Evolutionary conservation across 2,888 invertebrate genomes (phyloP).

Genomic region (Scotopteryx bipunctaria): DNA sequence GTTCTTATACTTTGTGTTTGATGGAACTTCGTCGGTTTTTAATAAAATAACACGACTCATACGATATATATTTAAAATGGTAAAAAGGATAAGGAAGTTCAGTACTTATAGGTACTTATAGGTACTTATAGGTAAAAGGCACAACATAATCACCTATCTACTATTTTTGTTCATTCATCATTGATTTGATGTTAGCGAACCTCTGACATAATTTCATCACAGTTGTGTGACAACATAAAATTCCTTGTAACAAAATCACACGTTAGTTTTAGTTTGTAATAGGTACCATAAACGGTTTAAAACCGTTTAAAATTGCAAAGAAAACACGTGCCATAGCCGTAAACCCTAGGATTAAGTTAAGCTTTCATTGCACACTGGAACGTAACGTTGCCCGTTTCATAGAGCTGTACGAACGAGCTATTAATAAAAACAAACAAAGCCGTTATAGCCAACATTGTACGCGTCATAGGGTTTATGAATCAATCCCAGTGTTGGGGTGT

Average conservation of each 20-base stretch:
- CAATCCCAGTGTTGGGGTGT: constrained; percentile 24
- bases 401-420: constrained; percentile 4
- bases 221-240: too few relatives aligned
- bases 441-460: constrained; percentile 30
- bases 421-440: constrained; percentile 36
- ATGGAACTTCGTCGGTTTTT: too few relatives aligned
- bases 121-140: too few relatives aligned
- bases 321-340: constrained; percentile 1
- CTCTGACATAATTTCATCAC: too few relatives aligned
- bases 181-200: too few relatives aligned
- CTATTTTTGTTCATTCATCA: too few relatives aligned
- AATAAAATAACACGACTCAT: too few relatives aligned
- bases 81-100: too few relatives aligned
- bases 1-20: too few relatives aligned
- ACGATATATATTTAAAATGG: too few relatives aligned
- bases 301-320: not conserved
- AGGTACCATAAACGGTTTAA: not conserved
- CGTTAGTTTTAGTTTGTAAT: not conserved
- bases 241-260: not conserved
- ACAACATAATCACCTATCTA: too few relatives aligned
- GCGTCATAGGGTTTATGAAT: constrained; percentile 42
- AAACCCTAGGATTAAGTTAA: constrained; percentile 1
- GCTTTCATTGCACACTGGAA: not conserved
- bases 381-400: not conserved
- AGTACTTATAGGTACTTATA: too few relatives aligned